These are phyloP conservation scores for Nibea albiflora DNA, from an alignment of 2,113 vertebrate species.

Conservation along the genomic window DNA sequence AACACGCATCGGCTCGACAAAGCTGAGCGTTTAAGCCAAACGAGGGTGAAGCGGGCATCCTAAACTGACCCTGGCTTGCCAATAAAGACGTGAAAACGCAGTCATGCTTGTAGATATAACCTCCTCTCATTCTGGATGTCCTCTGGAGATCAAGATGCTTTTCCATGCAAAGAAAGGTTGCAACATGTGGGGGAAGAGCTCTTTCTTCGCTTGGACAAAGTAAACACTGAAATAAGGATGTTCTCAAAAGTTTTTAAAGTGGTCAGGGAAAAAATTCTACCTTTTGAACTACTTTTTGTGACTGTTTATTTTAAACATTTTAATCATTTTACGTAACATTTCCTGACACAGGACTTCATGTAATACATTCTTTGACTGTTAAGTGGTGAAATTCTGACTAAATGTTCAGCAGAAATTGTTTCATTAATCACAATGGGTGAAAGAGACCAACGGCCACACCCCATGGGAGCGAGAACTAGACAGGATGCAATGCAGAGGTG, in stretches of 20 bases:
- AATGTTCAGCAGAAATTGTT: background rate
- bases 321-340: too few species aligned
- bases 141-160: conserved; percentile 56
- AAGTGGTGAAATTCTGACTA: background rate
- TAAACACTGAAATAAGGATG: background rate
- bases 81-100: conserved; percentile 6
- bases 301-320: background rate
- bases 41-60: conserved; percentile 36
- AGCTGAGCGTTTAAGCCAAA: conserved; percentile 42
- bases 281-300: background rate
- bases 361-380: too few species aligned
- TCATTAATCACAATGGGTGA: background rate
- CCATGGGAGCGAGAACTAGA: background rate
- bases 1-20: conserved; percentile 36
- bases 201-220: conserved; percentile 11
- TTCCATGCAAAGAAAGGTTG: conserved; percentile 24
- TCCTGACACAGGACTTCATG: background rate
- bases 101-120: conserved; percentile 15
- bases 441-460: background rate
- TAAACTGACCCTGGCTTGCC: conserved; percentile 45
- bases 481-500: background rate
- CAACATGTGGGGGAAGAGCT: conserved; percentile 42
- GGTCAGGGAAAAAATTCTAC: background rate
- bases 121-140: conserved; percentile 26
- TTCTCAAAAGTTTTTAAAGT: conserved; percentile 12